These are phyloP conservation scores for Dasyprocta punctata DNA, from an alignment of 2,113 vertebrate species.

Conservation along the genomic window DNA sequence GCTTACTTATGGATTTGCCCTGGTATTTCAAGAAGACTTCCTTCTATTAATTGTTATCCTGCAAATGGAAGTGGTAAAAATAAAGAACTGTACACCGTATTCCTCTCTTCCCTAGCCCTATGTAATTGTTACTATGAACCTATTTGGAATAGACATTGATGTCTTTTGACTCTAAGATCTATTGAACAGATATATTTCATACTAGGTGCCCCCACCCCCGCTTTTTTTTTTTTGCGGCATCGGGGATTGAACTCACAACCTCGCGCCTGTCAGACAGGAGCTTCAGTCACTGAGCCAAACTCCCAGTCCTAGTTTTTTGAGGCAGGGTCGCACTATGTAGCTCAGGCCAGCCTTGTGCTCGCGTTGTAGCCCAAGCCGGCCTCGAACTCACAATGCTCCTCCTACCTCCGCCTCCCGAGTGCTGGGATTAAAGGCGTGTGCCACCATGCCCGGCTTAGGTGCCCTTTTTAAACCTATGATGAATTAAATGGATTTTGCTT, in stretches of 20 bases:
- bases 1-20: not conserved
- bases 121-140: not conserved
- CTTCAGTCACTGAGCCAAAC: too few species aligned
- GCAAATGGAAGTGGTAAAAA: constrained; percentile 18
- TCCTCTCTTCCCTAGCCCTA: not conserved
- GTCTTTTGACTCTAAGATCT: constrained; percentile 49
- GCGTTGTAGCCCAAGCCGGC: too few species aligned
- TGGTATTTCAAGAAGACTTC: not conserved
- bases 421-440: too few species aligned
- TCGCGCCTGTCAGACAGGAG: too few species aligned
- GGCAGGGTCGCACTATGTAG: too few species aligned
- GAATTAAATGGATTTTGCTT: constrained; percentile 8
- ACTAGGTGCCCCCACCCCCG: not conserved
- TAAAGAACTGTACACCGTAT: not conserved
- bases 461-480: not conserved
- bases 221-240: too few species aligned
- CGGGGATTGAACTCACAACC: too few species aligned
- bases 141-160: constrained; percentile 23
- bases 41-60: not conserved
- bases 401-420: too few species aligned
- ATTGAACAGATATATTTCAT: not conserved
- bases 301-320: too few species aligned
- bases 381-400: too few species aligned
- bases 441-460: too few species aligned
- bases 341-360: too few species aligned